phyloP scores from a whole-genome alignment of 2,113 vertebrate genomes.

The Ameiurus melas region DNA sequence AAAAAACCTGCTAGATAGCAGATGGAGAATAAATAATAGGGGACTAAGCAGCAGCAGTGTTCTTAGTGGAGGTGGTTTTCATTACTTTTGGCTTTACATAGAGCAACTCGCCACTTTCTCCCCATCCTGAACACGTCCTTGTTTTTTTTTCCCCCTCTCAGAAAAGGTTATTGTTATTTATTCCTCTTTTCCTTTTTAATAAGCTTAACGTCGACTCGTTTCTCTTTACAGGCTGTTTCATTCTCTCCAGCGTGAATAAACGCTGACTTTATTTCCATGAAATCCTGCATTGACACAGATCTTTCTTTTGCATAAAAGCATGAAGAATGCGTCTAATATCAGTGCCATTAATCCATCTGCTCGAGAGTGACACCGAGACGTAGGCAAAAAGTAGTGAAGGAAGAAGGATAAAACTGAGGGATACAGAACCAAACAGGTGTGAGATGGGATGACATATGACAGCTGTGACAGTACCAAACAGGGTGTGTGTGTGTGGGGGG shows the following conservation, averaged over 20 bases:
- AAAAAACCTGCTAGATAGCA: slow-evolving; percentile 44
- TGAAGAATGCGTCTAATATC: slow-evolving; percentile 97
- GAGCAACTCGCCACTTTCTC: slow-evolving; percentile 59
- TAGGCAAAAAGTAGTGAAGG: slow-evolving; percentile 51
- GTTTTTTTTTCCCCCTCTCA: slow-evolving; percentile 62
- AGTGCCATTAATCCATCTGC: slow-evolving; percentile 94
- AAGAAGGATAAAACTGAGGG: slow-evolving; percentile 67
- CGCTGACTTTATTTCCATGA: slow-evolving; percentile 98
- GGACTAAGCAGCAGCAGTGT: slow-evolving; percentile 44
- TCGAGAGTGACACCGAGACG: slow-evolving; percentile 83
- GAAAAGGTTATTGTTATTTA: slow-evolving; percentile 62
- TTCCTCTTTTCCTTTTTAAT: slow-evolving; percentile 81
- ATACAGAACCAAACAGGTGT: slow-evolving; percentile 57
- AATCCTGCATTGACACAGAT: slow-evolving; percentile 97
- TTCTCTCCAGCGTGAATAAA: slow-evolving; percentile 90
- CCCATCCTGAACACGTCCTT: slow-evolving; percentile 61
- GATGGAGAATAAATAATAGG: slow-evolving; percentile 49
- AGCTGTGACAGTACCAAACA: slow-evolving; percentile 95
- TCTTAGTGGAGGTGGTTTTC: slow-evolving; percentile 61
- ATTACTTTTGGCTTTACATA: slow-evolving; percentile 63
- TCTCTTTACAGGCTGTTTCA: slow-evolving; percentile 93
- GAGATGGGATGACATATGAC: slow-evolving; percentile 94
- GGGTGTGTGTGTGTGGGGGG: slow-evolving; percentile 48
- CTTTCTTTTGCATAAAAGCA: slow-evolving; percentile 99
- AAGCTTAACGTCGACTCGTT: slow-evolving; percentile 95